Base-by-base conservation (phyloP, 2,888 invertebrate species). In the Cheilosia soror region DNA sequence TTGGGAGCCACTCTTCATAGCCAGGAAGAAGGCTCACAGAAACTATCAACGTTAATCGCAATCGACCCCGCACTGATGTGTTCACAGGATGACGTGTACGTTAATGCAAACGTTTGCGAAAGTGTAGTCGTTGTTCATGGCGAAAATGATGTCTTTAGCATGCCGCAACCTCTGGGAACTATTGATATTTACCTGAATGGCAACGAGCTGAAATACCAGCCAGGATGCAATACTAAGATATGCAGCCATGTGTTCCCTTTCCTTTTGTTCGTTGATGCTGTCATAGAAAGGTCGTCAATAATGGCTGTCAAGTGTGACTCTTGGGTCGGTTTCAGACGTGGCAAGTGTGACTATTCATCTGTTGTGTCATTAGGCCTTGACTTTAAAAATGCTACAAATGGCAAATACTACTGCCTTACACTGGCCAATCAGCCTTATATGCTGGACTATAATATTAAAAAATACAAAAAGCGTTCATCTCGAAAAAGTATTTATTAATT, bases 121-220 rank as follows among this genome's bases (percentile, higher is more conserved):
- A 88, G 89, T 0, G 91, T 91, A 1, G 88, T 91, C 4, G 90
- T 90, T 4, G 68, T 91, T 31, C 91, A 91, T 66, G 91, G 91
- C 0, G 91, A 91, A 68, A 90, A 90, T 0, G 90, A 91, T 79
- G 85, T 88, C 0, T 91, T 90, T 62, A 90, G 91, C 0, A 89
- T 90, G 4, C 88, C 90, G 5, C 78, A 88, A 13, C 88, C 89
- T 0, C 25, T 90, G 13, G 91, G 91, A 2, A 90, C 90, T 37
- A 87, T 91, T 2, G 91, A 91, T 37, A 90, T 91, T 20, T 91
- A 91, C 87, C 91, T 91, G 5, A 91, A 91, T 85, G 91, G 91
- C 15, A 89, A 90, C 57, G 91, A 90, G 1, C 89, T 72, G 1
- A 91, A 89, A 55, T 84, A 89, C 0, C 91, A 91, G 55, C 91